Percentiles rank a stretch among this genome's conserved stretches.
These are phyloP conservation scores for Eulithis prunata DNA, from an alignment of 2,888 invertebrate genomes.

Conservation along the genomic window DNA sequence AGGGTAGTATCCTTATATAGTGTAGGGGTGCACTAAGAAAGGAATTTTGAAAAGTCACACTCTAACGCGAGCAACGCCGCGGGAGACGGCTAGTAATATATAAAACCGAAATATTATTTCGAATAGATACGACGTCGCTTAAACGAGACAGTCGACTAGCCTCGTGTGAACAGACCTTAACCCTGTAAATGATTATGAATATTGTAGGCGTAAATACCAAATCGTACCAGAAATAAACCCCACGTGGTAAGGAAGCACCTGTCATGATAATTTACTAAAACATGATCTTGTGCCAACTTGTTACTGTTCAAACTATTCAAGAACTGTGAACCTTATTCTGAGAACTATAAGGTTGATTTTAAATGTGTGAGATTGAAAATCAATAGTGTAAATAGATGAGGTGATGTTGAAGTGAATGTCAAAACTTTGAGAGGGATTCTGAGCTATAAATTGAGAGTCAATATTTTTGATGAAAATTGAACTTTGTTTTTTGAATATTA, in stretches of 20 bases:
- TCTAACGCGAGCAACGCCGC: no score
- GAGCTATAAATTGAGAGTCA: neutral
- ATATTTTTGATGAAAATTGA: no score
- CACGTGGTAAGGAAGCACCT: constrained; percentile 36
- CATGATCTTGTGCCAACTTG: constrained; percentile 28
- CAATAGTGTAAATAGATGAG: constrained; percentile 9
- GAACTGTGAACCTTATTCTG: constrained; percentile 7
- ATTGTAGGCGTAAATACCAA: neutral
- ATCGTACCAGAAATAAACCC: constrained; percentile 28
- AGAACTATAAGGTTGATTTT: neutral
- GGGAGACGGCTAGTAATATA: no score
- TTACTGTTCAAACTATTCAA: constrained; percentile 1
- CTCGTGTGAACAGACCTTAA: no score
- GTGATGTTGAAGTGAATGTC: constrained; percentile 1
- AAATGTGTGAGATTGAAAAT: neutral
- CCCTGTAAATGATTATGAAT: no score
- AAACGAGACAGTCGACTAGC: no score
- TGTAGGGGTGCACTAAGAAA: no score
- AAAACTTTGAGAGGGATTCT: neutral
- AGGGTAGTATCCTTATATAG: no score
- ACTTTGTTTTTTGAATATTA: no score
- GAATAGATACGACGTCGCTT: no score
- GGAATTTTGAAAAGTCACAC: no score
- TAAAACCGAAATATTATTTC: no score
- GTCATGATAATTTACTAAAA: constrained; percentile 34